Percentiles rank a stretch among this genome's conserved stretches.
phyloP scores from a whole-genome alignment of 2,888 invertebrate species.

The Ypsolopha sequella region DNA sequence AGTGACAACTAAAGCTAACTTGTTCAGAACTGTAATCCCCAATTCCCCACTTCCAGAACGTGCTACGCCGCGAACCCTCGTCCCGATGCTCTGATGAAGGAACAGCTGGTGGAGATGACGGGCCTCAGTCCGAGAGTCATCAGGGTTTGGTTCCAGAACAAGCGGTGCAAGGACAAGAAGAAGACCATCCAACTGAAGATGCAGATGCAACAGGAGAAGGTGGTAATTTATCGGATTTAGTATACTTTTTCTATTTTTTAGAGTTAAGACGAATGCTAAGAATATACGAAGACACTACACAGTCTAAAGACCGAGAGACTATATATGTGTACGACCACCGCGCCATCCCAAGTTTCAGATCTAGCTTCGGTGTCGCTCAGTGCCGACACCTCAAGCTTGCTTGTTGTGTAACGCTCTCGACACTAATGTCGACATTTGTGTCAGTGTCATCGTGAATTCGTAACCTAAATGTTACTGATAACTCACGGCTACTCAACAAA shows the following conservation, averaged over 20 bases:
- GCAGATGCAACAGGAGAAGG: constrained; percentile 98
- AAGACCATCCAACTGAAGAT: constrained; percentile 96
- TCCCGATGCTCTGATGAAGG: constrained; percentile 99
- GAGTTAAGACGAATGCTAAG: background rate
- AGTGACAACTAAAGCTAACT: background rate
- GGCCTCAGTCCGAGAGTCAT: constrained; percentile 97
- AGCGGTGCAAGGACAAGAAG: constrained; percentile 98
- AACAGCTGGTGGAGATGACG: constrained; percentile 99
- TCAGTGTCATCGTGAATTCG: too few species aligned
- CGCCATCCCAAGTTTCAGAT: too few species aligned
- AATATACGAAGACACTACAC: too few species aligned
- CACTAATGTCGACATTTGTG: too few species aligned
- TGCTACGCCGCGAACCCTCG: constrained; percentile 98
- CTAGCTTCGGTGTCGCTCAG: too few species aligned
- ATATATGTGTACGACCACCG: too few species aligned
- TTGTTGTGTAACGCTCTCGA: too few species aligned
- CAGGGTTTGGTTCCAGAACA: constrained; percentile 99
- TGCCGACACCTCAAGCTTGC: too few species aligned
- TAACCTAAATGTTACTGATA: too few species aligned
- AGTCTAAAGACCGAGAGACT: too few species aligned
- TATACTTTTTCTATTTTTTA: constrained; percentile 5
- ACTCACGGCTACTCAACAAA: too few species aligned
- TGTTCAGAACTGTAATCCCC: background rate
- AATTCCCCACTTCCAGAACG: constrained; percentile 65
- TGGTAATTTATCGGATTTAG: constrained; percentile 35